phyloP scores from a whole-genome alignment of 2,888 invertebrate genomes.

The Athalia circularis region DNA sequence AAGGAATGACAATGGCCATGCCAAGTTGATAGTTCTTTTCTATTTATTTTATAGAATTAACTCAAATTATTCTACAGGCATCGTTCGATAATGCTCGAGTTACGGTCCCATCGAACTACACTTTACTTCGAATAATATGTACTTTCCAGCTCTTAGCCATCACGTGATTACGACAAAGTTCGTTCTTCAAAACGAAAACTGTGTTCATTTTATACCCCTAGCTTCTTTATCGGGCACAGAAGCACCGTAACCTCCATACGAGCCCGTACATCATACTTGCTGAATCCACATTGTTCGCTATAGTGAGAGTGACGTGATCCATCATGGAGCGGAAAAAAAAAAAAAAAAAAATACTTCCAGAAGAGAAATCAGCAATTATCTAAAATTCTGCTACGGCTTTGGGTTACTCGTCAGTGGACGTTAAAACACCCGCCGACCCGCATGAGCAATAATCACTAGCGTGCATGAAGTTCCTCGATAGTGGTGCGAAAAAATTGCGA shows the following conservation, averaged over 20 bases:
- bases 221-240: too few relatives aligned
- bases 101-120: slow-evolving; percentile 15
- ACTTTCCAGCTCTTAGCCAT: neutral
- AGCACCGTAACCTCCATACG: too few relatives aligned
- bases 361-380: slow-evolving; percentile 2
- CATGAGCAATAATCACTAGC: neutral
- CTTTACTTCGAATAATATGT: neutral
- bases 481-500: neutral
- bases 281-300: too few relatives aligned
- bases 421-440: neutral
- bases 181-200: neutral
- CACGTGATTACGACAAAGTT: slow-evolving; percentile 7
- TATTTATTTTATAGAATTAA: neutral
- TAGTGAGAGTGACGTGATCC: too few relatives aligned
- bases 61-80: neutral
- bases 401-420: neutral
- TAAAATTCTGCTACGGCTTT: neutral
- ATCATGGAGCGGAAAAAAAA: too few relatives aligned
- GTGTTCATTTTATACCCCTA: neutral
- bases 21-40: neutral
- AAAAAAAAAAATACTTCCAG: too few relatives aligned
- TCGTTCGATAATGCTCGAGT: slow-evolving; percentile 12
- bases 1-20: slow-evolving; percentile 4
- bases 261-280: too few relatives aligned
- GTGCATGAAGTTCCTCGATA: slow-evolving; percentile 8